Evolutionary conservation across 2,888 invertebrate species (phyloP).

Genomic region (Crioceris asparagi): DNA sequence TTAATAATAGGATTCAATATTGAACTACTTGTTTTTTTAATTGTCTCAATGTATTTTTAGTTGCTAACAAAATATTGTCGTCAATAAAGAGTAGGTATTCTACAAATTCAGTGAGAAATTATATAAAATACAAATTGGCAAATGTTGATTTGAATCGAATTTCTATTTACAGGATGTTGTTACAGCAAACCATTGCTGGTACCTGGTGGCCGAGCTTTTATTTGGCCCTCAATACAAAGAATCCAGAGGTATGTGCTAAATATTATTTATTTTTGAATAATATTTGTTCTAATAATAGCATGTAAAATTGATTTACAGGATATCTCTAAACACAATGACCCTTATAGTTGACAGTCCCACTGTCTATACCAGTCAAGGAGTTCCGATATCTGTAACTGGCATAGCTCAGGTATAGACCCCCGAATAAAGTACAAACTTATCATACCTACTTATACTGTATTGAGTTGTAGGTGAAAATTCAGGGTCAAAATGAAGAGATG

Average conservation of each 20-base stretch:
- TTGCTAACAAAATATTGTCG: too few species aligned
- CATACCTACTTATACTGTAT: neutral
- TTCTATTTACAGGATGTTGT: conserved; percentile 73
- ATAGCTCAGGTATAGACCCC: conserved; percentile 74
- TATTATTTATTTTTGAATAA: neutral
- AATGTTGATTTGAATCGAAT: too few species aligned
- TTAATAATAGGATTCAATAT: too few species aligned
- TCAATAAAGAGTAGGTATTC: too few species aligned
- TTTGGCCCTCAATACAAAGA: conserved; percentile 86
- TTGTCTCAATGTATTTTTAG: too few species aligned
- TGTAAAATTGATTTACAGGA: conserved; percentile 47
- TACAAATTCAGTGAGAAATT: too few species aligned
- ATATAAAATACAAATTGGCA: too few species aligned
- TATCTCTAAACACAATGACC: conserved; percentile 95
- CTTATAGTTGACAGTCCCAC: conserved; percentile 91
- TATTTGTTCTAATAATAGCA: too few species aligned
- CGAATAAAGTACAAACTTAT: neutral
- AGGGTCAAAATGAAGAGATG: conserved; percentile 85
- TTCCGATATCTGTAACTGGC: conserved; percentile 93
- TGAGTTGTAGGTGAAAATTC: conserved; percentile 67
- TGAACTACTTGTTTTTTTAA: too few species aligned
- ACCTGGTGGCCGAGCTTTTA: conserved; percentile 93
- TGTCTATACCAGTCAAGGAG: conserved; percentile 93
- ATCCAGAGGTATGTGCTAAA: conserved; percentile 55
- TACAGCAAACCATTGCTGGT: conserved; percentile 86